Evolutionary conservation across 2,797 vertebrate genomes (phyloP).

Genomic region (Galaxias olidus): DNA sequence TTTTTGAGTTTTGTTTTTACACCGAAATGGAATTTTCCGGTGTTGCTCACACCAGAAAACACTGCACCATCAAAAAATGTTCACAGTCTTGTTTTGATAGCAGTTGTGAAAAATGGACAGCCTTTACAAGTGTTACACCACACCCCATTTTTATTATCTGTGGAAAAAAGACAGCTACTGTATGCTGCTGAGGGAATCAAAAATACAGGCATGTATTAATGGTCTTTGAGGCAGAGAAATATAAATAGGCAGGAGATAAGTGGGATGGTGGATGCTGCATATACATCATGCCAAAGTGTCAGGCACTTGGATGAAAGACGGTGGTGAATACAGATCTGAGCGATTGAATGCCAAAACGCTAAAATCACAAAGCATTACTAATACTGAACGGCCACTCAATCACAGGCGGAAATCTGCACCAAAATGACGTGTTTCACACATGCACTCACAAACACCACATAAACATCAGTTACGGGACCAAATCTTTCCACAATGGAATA

Average conservation of each 20-base stretch:
- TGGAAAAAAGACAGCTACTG: conserved; percentile 39
- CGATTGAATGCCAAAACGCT: conserved; percentile 49
- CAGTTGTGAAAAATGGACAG: conserved; percentile 66
- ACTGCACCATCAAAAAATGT: conserved; percentile 43
- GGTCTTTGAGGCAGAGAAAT: conserved; percentile 46
- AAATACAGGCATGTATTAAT: conserved; percentile 65
- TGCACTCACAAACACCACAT: neutral
- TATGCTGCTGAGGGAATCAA: conserved; percentile 60
- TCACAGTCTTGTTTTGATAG: conserved; percentile 63
- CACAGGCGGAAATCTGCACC: conserved; percentile 33
- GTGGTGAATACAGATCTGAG: conserved; percentile 47
- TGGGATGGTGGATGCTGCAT: conserved; percentile 27
- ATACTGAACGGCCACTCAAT: conserved; percentile 46
- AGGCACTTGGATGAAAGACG: conserved; percentile 44
- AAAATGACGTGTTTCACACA: conserved; percentile 9
- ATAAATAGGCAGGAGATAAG: conserved; percentile 59
- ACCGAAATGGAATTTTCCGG: conserved; percentile 31
- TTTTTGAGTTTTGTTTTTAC: neutral
- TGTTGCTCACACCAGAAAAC: conserved; percentile 26
- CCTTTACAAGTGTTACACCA: conserved; percentile 55
- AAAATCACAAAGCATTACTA: conserved; percentile 57
- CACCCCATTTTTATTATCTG: conserved; percentile 57
- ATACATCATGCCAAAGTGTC: conserved; percentile 56
- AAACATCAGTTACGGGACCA: neutral
- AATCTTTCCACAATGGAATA: neutral